Evolutionary conservation across 2,797 vertebrate genomes (phyloP), one percentile per base, ranked within the genome.

Genomic region (Adrianichthys oophorus): DNA sequence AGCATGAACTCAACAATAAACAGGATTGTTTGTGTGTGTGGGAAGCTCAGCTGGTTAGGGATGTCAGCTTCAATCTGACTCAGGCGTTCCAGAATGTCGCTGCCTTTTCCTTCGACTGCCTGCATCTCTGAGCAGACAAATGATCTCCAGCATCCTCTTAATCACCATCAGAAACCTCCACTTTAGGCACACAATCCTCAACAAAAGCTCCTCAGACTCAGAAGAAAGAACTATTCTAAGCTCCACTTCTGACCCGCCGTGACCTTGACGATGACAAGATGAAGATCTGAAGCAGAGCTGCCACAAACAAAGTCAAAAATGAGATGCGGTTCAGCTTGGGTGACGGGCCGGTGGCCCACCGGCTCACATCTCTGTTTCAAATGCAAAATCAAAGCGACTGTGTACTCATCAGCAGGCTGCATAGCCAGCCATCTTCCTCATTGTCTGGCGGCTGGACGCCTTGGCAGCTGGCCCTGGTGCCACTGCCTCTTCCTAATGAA

Each of bases 301-400:
- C 62, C 48, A 74, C 57, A 21, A 70, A 79, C 56, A 68, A 80
- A 80, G 66, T 50, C 51, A 63, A 59, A 79, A 49, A 68, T 70
- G 60, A 84, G 74, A 82, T 72, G 79, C 57, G 65, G 58, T 24
- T 65, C 68, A 43, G 64, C 75, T 59, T 73, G 53, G 59, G 59
- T 83, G 85, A 83, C 81, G 82, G 61, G 75, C 64, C 62, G 60
- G 48, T 45, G 1, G 67, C 78, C 71, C 69, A 70, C 61, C 68
- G 65, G 79, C 75, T 76, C 68, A 79, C 64, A 81, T 76, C 69
- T 85, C 66, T 63, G 65, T 76, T 85, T 83, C 70, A 82, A 80
- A 82, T 74, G 67, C 52, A 78, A 67, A 84, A 84, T 85, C 82
- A 83, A 85, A 84, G 83, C 57, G 50, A 50, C 71, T 65, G 73